These are phyloP conservation scores for Eupithecia dodoneata DNA, from an alignment of 2,888 invertebrate genomes.

Conservation along the genomic window DNA sequence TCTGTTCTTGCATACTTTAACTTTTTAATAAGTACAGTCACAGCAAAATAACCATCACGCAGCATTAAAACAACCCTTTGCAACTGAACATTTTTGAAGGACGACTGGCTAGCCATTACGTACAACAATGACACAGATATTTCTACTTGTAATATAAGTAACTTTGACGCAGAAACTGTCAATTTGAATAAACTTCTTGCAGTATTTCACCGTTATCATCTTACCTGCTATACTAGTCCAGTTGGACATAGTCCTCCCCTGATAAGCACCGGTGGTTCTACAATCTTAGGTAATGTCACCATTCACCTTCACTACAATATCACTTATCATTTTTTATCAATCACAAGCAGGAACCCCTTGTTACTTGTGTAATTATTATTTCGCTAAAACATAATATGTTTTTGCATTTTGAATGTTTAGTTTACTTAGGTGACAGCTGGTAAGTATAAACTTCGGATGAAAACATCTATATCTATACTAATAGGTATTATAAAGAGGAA, in stretches of 20 bases:
- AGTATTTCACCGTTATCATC: neutral
- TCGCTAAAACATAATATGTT: neutral
- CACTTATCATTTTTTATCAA: neutral
- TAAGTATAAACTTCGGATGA: neutral
- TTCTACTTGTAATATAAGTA: too few relatives aligned
- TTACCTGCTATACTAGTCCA: neutral
- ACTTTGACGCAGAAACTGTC: neutral
- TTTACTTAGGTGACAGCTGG: neutral
- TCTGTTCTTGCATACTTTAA: too few relatives aligned
- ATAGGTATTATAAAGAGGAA: too few relatives aligned
- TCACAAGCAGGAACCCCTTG: neutral
- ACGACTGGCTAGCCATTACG: too few relatives aligned
- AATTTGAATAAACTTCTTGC: neutral
- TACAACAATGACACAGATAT: too few relatives aligned
- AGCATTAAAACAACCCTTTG: too few relatives aligned
- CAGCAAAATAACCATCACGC: too few relatives aligned
- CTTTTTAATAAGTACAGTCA: too few relatives aligned
- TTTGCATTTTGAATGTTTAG: neutral
- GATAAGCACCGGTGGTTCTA: neutral
- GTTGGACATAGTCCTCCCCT: neutral
- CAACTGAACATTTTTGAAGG: too few relatives aligned
- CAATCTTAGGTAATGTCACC: too few relatives aligned
- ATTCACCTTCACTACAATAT: too few relatives aligned
- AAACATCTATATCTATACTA: neutral
- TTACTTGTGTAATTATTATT: neutral